Evolutionary conservation across 2,888 invertebrate species (phyloP).

Genomic region (Adelphocoris suturalis): DNA sequence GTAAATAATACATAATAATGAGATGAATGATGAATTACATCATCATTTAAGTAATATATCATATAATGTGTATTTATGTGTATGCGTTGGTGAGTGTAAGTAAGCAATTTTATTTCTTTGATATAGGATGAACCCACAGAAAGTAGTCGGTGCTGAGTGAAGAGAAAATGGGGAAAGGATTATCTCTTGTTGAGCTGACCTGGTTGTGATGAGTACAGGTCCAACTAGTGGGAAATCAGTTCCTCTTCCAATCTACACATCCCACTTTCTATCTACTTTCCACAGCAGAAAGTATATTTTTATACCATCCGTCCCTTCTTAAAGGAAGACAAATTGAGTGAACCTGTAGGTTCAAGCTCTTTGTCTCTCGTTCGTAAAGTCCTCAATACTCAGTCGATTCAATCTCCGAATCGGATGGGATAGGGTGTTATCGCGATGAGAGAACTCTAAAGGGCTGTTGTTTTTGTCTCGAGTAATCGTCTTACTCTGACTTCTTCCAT

Average conservation of each 20-base stretch:
- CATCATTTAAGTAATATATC: too few species aligned
- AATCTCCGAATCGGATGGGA: slow-evolving; percentile 26
- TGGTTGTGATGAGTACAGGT: not conserved
- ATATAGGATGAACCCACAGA: not conserved
- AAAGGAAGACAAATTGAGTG: not conserved
- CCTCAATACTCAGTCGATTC: not conserved
- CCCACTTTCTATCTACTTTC: not conserved
- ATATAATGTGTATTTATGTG: too few species aligned
- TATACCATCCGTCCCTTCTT: not conserved
- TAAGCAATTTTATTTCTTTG: too few species aligned
- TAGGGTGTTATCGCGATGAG: not conserved
- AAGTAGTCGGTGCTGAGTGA: not conserved
- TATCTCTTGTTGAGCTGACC: not conserved
- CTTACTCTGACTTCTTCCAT: not conserved
- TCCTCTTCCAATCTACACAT: not conserved
- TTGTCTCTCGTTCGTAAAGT: not conserved
- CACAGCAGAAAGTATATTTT: not conserved
- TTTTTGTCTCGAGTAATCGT: not conserved
- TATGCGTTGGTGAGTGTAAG: too few species aligned
- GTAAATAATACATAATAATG: too few species aligned
- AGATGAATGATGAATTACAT: too few species aligned
- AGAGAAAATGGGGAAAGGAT: not conserved
- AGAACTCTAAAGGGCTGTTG: not conserved
- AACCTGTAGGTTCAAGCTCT: not conserved
- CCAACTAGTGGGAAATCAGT: slow-evolving; percentile 13